phyloP scores from a whole-genome alignment of 2,888 invertebrate genomes.

The Cerceris ruficornis region DNA sequence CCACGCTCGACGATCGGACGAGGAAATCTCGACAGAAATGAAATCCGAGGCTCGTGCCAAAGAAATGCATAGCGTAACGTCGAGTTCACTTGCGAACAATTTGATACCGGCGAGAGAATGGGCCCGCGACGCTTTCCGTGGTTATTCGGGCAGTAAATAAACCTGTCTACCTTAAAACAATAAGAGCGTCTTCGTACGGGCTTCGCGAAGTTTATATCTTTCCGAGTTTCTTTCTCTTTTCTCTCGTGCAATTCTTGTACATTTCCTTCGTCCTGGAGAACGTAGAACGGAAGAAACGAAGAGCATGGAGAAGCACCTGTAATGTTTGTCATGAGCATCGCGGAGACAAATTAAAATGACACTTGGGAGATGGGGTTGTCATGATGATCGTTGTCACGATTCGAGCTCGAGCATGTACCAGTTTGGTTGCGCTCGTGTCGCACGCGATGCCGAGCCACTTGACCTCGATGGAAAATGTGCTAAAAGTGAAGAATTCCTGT shows the following conservation, averaged over 20 bases:
- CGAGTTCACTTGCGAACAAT: constrained; percentile 58
- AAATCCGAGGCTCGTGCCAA: constrained; percentile 41
- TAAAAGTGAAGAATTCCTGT: constrained; percentile 6
- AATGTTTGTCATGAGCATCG: constrained; percentile 74
- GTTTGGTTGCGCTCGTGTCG: constrained; percentile 3
- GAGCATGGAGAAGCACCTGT: constrained; percentile 51
- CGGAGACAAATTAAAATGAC: constrained; percentile 75
- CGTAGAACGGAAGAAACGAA: constrained; percentile 34
- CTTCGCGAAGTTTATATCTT: constrained; percentile 61
- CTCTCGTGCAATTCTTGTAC: constrained; percentile 59
- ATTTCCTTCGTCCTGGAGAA: constrained; percentile 61
- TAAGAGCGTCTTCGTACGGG: constrained; percentile 70
- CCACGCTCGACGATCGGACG: constrained; percentile 33
- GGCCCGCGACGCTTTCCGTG: constrained; percentile 61
- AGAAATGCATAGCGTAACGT: constrained; percentile 54
- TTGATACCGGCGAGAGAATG: constrained; percentile 51
- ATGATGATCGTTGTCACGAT: constrained; percentile 33
- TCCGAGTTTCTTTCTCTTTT: constrained; percentile 39
- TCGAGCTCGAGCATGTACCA: constrained; percentile 25
- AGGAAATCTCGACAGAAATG: constrained; percentile 57
- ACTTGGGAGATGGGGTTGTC: constrained; percentile 70
- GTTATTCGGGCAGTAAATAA: constrained; percentile 79
- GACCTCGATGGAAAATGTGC: constrained; percentile 10
- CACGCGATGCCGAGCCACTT: constrained; percentile 31
- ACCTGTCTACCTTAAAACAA: constrained; percentile 78